Evolutionary conservation across 2,797 vertebrate genomes (phyloP).

Genomic region (Falco cherrug): DNA sequence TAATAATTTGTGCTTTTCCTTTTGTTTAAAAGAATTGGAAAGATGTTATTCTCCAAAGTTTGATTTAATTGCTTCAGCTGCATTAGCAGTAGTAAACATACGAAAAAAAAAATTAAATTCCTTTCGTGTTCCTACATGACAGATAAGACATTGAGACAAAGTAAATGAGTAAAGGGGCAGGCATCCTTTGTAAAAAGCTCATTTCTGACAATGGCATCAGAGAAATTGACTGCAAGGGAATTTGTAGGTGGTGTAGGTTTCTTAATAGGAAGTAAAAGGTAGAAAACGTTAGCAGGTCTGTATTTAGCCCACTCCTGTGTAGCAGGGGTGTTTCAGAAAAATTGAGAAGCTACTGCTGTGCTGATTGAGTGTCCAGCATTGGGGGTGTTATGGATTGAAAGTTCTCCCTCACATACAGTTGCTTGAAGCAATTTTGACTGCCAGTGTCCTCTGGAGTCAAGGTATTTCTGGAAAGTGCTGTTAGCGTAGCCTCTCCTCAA

Average conservation of each 20-base stretch:
- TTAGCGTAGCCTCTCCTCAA: not conserved
- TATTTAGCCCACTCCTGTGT: not conserved
- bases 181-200: not conserved
- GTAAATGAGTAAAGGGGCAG: not conserved
- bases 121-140: not conserved
- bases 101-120: not conserved
- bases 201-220: not conserved
- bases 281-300: not conserved
- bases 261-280: not conserved
- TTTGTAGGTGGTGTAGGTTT: not conserved
- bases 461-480: not conserved
- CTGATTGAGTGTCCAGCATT: not conserved
- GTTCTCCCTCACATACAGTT: not conserved
- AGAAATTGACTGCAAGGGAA: not conserved
- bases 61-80: not conserved
- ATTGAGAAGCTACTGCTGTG: not conserved
- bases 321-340: not conserved
- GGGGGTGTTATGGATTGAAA: not conserved
- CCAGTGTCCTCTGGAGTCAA: not conserved
- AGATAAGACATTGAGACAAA: not conserved
- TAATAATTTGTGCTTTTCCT: not conserved
- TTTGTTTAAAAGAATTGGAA: not conserved
- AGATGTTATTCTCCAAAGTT: not conserved
- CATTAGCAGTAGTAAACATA: not conserved
- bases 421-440: not conserved